A percentile compares a stretch with the other conserved stretches of the same genome.
These are phyloP conservation scores for Puma concolor DNA, from an alignment of 2,113 vertebrate species.

Conservation along the genomic window DNA sequence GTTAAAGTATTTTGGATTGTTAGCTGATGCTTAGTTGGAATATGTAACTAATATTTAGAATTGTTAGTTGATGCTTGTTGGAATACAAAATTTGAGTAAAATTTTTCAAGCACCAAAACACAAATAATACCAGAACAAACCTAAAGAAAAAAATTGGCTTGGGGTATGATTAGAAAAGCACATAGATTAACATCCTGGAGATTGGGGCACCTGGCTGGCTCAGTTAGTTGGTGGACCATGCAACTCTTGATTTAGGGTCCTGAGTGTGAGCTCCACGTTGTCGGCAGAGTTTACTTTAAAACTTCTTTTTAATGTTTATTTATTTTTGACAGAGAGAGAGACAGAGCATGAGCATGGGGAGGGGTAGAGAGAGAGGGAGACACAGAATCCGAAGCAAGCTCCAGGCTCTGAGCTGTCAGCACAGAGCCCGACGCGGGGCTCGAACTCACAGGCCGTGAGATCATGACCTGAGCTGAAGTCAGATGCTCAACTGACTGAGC, in stretches of 20 bases:
- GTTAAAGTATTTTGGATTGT: not conserved
- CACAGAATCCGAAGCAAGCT: too few relatives aligned
- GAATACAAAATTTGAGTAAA: slow-evolving; percentile 17
- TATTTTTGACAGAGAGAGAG: too few relatives aligned
- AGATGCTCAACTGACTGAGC: too few relatives aligned
- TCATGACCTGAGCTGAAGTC: too few relatives aligned
- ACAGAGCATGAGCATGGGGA: too few relatives aligned
- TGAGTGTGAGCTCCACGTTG: not conserved
- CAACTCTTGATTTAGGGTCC: not conserved
- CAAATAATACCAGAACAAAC: slow-evolving; percentile 33
- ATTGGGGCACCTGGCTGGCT: not conserved
- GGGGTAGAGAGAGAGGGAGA: too few relatives aligned
- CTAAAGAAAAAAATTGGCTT: not conserved
- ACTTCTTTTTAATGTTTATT: too few relatives aligned
- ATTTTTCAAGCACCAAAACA: not conserved
- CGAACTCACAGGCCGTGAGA: too few relatives aligned
- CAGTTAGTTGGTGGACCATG: not conserved
- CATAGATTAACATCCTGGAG: not conserved
- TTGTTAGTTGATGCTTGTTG: not conserved
- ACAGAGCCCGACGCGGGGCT: too few relatives aligned
- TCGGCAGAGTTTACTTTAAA: not conserved
- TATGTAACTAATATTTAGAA: not conserved
- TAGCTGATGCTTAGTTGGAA: not conserved
- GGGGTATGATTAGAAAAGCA: not conserved
- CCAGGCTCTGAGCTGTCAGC: too few relatives aligned